Evolutionary conservation across 1,140 invertebrate genomes (phyloP).

Genomic region (Druon quercuslanigerum): DNA sequence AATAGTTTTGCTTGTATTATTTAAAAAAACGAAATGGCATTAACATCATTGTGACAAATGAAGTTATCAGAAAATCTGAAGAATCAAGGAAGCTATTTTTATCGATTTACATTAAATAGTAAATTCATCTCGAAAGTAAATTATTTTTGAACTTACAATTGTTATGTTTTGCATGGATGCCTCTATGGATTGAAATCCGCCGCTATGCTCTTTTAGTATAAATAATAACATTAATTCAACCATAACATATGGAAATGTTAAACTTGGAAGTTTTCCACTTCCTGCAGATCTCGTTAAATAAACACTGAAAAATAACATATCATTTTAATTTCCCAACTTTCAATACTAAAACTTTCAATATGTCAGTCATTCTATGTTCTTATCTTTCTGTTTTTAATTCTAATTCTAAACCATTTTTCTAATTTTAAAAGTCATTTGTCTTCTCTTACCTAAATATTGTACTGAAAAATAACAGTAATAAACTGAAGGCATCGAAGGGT

Average conservation of each 20-base stretch:
- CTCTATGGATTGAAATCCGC: background rate
- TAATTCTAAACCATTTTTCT: too few species aligned
- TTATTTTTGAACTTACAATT: constrained; percentile 11
- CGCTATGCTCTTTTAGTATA: constrained; percentile 43
- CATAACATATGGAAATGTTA: constrained; percentile 54
- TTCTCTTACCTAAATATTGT: constrained; percentile 60
- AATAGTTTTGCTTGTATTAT: too few species aligned
- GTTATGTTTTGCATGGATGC: background rate
- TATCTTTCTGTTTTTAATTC: background rate
- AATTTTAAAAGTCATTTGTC: background rate
- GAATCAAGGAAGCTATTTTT: too few species aligned
- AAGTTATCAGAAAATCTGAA: too few species aligned
- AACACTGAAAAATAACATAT: constrained; percentile 43
- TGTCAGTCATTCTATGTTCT: background rate
- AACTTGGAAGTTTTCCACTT: constrained; percentile 52
- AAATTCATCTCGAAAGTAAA: background rate
- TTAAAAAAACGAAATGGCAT: too few species aligned
- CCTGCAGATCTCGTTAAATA: constrained; percentile 59
- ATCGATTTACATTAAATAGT: too few species aligned
- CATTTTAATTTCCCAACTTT: too few species aligned
- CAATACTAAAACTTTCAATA: too few species aligned
- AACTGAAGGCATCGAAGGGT: constrained; percentile 60
- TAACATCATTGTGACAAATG: too few species aligned
- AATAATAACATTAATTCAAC: constrained; percentile 48
- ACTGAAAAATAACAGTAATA: constrained; percentile 54